phyloP scores from a whole-genome alignment of 2,797 vertebrate species.

The Enoplosus armatus region DNA sequence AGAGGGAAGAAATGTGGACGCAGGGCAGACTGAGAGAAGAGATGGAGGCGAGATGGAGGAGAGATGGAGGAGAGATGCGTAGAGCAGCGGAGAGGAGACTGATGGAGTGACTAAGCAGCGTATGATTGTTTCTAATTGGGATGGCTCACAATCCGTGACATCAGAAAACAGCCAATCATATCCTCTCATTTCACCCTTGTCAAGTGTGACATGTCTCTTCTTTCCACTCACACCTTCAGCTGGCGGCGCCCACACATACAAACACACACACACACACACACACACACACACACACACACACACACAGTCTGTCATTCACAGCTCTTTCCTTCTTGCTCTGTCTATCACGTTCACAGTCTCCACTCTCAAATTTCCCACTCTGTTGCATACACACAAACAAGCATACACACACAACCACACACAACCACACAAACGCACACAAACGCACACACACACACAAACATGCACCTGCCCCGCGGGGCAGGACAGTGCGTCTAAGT shows the following conservation, averaged over 20 bases:
- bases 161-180: conserved; percentile 77
- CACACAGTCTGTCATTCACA: conserved; percentile 28
- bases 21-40: conserved; percentile 2
- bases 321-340: conserved; percentile 21
- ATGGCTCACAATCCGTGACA: conserved; percentile 65
- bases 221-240: conserved; percentile 60
- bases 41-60: no score
- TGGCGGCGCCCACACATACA: neutral
- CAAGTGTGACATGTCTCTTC: conserved; percentile 74
- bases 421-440: conserved; percentile 26
- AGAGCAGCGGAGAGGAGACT: conserved; percentile 12
- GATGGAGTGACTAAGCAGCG: conserved; percentile 61
- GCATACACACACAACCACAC: neutral
- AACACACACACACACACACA: conserved; percentile 8
- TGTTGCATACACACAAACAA: conserved; percentile 37
- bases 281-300: conserved; percentile 2
- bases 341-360: conserved; percentile 55
- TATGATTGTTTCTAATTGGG: conserved; percentile 79
- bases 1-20: conserved; percentile 3
- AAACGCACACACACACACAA: neutral
- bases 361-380: conserved; percentile 55
- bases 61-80: neutral
- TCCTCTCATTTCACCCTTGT: conserved; percentile 73
- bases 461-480: conserved; percentile 54
- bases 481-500: conserved; percentile 72